phyloP scores from a whole-genome alignment of 2,888 invertebrate genomes.

The Nemapogon koenigi region DNA sequence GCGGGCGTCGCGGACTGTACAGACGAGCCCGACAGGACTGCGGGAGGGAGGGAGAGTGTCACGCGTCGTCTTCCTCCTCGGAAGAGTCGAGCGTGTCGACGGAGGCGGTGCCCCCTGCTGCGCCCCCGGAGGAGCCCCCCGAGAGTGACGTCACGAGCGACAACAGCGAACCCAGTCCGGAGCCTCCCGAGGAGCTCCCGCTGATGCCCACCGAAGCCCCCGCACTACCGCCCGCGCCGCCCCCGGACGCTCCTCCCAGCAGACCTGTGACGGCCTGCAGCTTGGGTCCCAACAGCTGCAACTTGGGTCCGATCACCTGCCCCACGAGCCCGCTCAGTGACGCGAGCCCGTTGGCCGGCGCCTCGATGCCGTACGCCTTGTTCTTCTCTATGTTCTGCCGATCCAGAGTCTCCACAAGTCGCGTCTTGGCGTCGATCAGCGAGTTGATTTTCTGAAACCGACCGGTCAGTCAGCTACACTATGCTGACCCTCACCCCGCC shows the following conservation, averaged over 20 bases:
- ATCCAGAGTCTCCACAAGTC: slow-evolving; percentile 73
- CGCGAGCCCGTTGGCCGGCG: slow-evolving; percentile 66
- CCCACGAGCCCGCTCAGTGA: slow-evolving; percentile 70
- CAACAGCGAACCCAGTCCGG: slow-evolving; percentile 47
- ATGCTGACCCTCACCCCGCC: not conserved
- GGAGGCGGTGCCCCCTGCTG: slow-evolving; percentile 32
- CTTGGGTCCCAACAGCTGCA: slow-evolving; percentile 72
- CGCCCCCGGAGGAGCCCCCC: slow-evolving; percentile 51
- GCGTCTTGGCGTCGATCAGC: slow-evolving; percentile 80
- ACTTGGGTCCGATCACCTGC: slow-evolving; percentile 73
- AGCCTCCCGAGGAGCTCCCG: slow-evolving; percentile 28
- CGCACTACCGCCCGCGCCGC: slow-evolving; percentile 56
- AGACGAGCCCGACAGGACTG: slow-evolving; percentile 22
- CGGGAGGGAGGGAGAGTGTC: slow-evolving; percentile 9
- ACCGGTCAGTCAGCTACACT: slow-evolving; percentile 9
- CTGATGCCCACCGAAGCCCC: slow-evolving; percentile 37
- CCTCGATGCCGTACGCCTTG: slow-evolving; percentile 74
- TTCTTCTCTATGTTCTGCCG: slow-evolving; percentile 78
- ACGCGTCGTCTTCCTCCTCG: slow-evolving; percentile 37
- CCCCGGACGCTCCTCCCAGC: slow-evolving; percentile 64
- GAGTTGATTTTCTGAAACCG: slow-evolving; percentile 80
- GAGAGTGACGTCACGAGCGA: slow-evolving; percentile 54
- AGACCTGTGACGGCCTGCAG: slow-evolving; percentile 63
- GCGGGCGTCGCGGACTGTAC: slow-evolving; percentile 37
- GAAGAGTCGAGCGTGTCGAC: slow-evolving; percentile 44